A percentile compares a stretch with the other conserved stretches of the same genome.
Conservation (phyloP, 2,888 invertebrate species). For the Anticlea derivata region DNA sequence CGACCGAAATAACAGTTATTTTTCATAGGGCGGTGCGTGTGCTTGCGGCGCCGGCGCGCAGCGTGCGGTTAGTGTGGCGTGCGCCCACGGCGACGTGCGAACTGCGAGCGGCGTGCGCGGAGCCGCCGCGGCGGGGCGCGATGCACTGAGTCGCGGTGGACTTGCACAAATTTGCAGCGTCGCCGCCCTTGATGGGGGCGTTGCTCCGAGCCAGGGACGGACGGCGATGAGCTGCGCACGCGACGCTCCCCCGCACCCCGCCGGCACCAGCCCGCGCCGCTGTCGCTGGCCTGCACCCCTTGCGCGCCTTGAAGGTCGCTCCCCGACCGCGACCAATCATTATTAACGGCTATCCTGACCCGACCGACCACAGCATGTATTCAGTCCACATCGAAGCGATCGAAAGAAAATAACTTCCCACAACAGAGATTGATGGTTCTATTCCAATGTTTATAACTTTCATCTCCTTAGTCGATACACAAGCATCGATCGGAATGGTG, state of each 20-base stretch:
- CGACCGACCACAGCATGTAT: slow-evolving; percentile 33
- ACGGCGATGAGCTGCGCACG: slow-evolving; percentile 77
- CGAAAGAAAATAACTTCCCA: slow-evolving; percentile 22
- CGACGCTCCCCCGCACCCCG: slow-evolving; percentile 74
- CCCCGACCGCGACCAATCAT: slow-evolving; percentile 39
- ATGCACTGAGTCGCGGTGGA: slow-evolving; percentile 80
- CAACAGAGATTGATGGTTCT: slow-evolving; percentile 27
- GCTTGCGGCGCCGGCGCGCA: slow-evolving; percentile 62
- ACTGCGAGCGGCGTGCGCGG: slow-evolving; percentile 69
- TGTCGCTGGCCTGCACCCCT: slow-evolving; percentile 48
- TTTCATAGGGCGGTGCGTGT: slow-evolving; percentile 73
- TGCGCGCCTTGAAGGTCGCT: slow-evolving; percentile 43
- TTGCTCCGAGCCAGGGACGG: slow-evolving; percentile 83
- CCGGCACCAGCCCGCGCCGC: slow-evolving; percentile 10
- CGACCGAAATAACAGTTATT: slow-evolving; percentile 81
- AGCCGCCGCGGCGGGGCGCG: slow-evolving; percentile 82
- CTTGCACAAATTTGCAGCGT: slow-evolving; percentile 83
- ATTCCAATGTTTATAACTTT: slow-evolving; percentile 43
- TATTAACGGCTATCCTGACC: slow-evolving; percentile 41
- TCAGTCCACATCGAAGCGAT: slow-evolving; percentile 13
- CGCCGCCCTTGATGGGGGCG: slow-evolving; percentile 84
- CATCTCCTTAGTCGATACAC: slow-evolving; percentile 48
- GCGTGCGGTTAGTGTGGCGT: slow-evolving; percentile 58
- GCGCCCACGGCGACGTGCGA: slow-evolving; percentile 61
- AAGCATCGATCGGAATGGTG: slow-evolving; percentile 53